These are phyloP conservation scores for Chrysogorgia sp. DNA, from an alignment of 92 coral and sea anemone genomes.

Conservation along the genomic window DNA sequence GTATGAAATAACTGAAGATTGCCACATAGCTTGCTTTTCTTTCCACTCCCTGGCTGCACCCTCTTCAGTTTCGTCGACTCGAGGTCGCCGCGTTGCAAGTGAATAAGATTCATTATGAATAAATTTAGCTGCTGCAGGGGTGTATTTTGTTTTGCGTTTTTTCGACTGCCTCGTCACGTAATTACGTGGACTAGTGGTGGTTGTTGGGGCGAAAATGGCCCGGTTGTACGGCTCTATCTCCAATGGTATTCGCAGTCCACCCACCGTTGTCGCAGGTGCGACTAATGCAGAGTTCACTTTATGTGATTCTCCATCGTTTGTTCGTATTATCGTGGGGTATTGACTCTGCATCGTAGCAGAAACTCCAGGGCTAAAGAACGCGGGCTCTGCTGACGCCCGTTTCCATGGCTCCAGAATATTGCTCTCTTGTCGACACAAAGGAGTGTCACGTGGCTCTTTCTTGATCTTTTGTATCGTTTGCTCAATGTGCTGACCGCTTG, in stretches of 20 bases:
- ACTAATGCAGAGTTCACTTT: background rate
- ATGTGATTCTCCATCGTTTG: background rate
- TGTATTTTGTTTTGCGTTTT: too few relatives aligned
- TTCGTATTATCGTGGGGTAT: background rate
- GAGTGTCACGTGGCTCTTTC: background rate
- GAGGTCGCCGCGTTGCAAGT: background rate
- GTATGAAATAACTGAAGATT: conserved; percentile 5
- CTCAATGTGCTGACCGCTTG: background rate
- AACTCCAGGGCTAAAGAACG: background rate
- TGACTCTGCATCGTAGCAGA: background rate
- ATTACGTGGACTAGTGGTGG: too few relatives aligned
- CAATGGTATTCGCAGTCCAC: too few relatives aligned
- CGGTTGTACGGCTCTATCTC: too few relatives aligned
- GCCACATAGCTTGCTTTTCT: conserved; percentile 11
- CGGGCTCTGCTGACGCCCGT: background rate
- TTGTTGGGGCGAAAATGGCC: too few relatives aligned
- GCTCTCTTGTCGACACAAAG: background rate
- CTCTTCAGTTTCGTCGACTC: background rate
- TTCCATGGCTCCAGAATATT: background rate
- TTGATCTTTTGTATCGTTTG: background rate
- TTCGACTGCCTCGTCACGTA: too few relatives aligned
- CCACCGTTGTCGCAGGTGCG: too few relatives aligned
- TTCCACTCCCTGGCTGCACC: conserved; percentile 33
- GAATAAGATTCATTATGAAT: background rate
- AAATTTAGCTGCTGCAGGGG: too few relatives aligned